Evolutionary conservation across 2,888 invertebrate genomes (phyloP).

Genomic region (Seira musarum): DNA sequence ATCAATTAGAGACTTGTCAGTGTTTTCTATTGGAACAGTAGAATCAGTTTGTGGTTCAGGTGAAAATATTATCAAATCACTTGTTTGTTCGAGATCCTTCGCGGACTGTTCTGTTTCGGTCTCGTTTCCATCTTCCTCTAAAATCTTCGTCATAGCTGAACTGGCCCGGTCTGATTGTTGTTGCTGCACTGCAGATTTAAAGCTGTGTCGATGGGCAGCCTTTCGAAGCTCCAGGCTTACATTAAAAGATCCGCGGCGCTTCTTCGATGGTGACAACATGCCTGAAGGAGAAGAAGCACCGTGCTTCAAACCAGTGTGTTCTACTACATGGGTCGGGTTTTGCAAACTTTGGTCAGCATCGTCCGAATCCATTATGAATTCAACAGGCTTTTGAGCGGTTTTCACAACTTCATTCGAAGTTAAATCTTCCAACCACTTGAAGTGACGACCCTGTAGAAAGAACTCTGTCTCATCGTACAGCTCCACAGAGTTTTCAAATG

Average conservation of each 20-base stretch:
- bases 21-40: neutral
- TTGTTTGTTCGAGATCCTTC: neutral
- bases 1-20: neutral
- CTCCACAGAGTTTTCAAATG: neutral
- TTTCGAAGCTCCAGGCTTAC: conserved; percentile 30
- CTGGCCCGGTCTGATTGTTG: neutral
- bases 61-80: conserved; percentile 33
- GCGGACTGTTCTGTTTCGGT: neutral
- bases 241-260: neutral
- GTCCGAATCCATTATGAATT: neutral
- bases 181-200: conserved; percentile 4
- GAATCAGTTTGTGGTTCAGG: neutral
- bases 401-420: too few relatives aligned
- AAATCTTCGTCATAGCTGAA: neutral
- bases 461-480: conserved; percentile 21
- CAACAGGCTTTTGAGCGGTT: neutral
- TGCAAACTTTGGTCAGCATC: neutral
- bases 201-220: conserved; percentile 26
- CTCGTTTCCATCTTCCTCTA: neutral
- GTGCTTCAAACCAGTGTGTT: neutral
- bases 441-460: conserved; percentile 24
- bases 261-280: neutral
- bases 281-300: neutral
- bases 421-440: conserved; percentile 28
- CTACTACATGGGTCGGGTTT: neutral